A percentile compares a stretch with the other conserved stretches of the same genome.
Conservation (phyloP, 2,888 invertebrate genomes). For the Toxonevra muliebris region DNA sequence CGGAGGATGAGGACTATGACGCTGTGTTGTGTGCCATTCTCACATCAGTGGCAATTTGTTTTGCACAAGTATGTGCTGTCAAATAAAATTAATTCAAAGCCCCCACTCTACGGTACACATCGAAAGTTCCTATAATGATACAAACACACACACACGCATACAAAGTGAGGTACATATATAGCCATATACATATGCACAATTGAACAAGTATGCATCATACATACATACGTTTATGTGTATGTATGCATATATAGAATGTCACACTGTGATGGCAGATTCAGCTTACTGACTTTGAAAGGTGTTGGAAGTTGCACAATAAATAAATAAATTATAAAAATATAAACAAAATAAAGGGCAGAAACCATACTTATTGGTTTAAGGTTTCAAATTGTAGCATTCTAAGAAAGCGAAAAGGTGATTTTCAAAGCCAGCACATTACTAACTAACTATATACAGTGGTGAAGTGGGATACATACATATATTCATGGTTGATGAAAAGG, state of each 20-base stretch:
- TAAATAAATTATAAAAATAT: slow-evolving; percentile 58
- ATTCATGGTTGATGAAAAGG: too few species aligned
- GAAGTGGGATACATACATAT: too few species aligned
- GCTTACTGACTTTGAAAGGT: slow-evolving; percentile 48
- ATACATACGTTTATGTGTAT: neutral
- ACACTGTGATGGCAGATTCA: slow-evolving; percentile 30
- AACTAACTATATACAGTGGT: too few species aligned
- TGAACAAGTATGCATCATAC: slow-evolving; percentile 14
- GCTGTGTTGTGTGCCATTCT: slow-evolving; percentile 55
- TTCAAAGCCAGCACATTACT: neutral
- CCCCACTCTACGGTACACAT: neutral
- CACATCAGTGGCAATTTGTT: slow-evolving; percentile 63
- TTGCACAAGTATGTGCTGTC: slow-evolving; percentile 62
- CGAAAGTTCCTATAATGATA: neutral
- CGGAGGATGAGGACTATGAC: slow-evolving; percentile 45
- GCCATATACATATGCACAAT: slow-evolving; percentile 27
- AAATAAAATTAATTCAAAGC: slow-evolving; percentile 60
- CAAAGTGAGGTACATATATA: slow-evolving; percentile 30
- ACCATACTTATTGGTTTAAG: slow-evolving; percentile 56
- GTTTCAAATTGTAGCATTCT: slow-evolving; percentile 54
- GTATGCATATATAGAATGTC: slow-evolving; percentile 21
- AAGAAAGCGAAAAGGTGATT: slow-evolving; percentile 44
- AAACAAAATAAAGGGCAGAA: slow-evolving; percentile 47
- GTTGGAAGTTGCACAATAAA: slow-evolving; percentile 64
- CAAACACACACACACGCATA: slow-evolving; percentile 12